A percentile compares a stretch with the other conserved stretches of the same genome.
These are phyloP conservation scores for Protobothrops mucrosquamatus DNA, from an alignment of 2,113 vertebrate species.

Conservation along the genomic window DNA sequence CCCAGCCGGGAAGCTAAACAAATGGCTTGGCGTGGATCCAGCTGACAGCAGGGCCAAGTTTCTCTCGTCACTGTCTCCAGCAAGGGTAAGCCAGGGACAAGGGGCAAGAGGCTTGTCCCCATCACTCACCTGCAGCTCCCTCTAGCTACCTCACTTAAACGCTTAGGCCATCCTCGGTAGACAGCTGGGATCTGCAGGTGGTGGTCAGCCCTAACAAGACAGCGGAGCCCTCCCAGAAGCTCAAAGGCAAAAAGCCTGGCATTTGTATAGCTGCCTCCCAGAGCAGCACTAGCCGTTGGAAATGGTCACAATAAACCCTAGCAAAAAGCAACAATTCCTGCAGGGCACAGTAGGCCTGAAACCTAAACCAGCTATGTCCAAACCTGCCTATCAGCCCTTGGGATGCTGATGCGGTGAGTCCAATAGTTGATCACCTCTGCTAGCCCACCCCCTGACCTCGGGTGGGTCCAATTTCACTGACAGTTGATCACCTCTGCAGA, in stretches of 20 bases:
- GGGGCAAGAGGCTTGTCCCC: background rate
- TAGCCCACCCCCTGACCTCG: background rate
- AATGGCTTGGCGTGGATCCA: background rate
- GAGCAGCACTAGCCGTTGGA: background rate
- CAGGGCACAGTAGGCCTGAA: too few relatives aligned
- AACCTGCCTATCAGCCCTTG: background rate
- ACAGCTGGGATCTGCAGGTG: background rate
- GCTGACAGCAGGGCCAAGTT: background rate
- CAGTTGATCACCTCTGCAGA: background rate
- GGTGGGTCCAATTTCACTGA: background rate
- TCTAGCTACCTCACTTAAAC: background rate
- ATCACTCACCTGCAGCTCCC: background rate
- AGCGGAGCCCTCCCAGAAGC: background rate
- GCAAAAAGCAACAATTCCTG: background rate
- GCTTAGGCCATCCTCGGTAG: background rate
- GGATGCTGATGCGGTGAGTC: background rate
- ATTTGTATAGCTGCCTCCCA: background rate
- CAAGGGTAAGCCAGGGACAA: background rate
- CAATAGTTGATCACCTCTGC: background rate
- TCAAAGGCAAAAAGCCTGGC: background rate
- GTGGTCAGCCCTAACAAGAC: background rate
- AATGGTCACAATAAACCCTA: background rate
- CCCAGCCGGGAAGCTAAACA: conserved; percentile 24
- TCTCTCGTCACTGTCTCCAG: background rate
- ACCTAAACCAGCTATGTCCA: background rate